A percentile compares a stretch with the other conserved stretches of the same genome.
phyloP scores from a whole-genome alignment of 1,140 invertebrate species.

The Diachasma alloeum region DNA sequence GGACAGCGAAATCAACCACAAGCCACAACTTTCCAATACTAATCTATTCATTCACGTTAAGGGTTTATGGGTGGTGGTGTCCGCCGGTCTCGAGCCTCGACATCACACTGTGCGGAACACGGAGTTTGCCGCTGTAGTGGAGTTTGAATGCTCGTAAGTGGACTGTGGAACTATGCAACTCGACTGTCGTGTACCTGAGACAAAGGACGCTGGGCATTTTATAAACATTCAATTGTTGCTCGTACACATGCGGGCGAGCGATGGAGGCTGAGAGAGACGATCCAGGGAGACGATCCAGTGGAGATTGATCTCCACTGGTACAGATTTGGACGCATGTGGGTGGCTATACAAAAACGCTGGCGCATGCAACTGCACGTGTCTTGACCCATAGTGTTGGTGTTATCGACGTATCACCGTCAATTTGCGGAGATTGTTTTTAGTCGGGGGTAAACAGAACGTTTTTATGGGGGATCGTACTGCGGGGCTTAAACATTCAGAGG shows the following conservation, averaged over 20 bases:
- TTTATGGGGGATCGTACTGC: too few relatives aligned
- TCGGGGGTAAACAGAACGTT: background rate
- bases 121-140: background rate
- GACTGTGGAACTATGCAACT: background rate
- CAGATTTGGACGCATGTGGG: too few relatives aligned
- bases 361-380: background rate
- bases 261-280: background rate
- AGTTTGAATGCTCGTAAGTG: background rate
- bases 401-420: background rate
- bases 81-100: background rate
- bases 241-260: background rate
- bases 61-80: background rate
- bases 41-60: constrained; percentile 22
- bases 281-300: too few relatives aligned
- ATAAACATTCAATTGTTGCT: background rate
- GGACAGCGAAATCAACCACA: constrained; percentile 33
- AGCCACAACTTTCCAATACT: constrained; percentile 35
- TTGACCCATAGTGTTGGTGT: background rate
- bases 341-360: background rate
- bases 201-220: background rate
- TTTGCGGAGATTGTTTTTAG: background rate
- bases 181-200: background rate
- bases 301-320: background rate
- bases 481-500: too few relatives aligned
- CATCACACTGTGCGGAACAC: background rate